Percentiles rank a stretch among this genome's conserved stretches.
These are phyloP conservation scores for Dipodomys stephensi DNA, from an alignment of 2,113 vertebrate species.

Conservation along the genomic window DNA sequence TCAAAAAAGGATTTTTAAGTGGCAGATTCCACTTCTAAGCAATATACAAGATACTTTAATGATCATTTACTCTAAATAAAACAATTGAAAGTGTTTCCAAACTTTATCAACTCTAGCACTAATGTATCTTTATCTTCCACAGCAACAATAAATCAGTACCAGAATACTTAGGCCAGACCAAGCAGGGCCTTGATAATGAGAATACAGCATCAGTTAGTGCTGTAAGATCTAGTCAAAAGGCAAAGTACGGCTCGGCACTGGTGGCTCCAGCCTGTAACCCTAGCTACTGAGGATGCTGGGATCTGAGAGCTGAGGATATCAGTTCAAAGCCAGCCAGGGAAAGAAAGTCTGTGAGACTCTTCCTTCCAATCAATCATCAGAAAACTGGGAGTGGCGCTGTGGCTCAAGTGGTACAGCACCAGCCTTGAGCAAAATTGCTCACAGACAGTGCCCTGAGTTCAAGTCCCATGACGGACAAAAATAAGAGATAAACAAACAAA, in stretches of 20 bases:
- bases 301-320: no score
- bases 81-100: not conserved
- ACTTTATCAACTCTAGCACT: not conserved
- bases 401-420: no score
- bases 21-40: not conserved
- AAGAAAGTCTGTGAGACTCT: no score
- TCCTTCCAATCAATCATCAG: no score
- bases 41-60: not conserved
- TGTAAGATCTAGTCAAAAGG: not conserved
- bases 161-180: not conserved
- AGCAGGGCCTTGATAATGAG: not conserved
- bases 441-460: no score
- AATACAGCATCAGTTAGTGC: not conserved
- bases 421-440: no score
- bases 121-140: not conserved
- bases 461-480: no score
- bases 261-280: no score
- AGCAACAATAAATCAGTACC: not conserved
- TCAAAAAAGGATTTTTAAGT: not conserved
- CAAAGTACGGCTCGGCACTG: not conserved
- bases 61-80: not conserved
- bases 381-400: no score
- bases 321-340: no score
- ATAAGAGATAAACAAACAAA: not conserved
- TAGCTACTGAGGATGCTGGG: no score